Conservation (phyloP, 1,140 invertebrate species). For the Drosophila nikananu region DNA sequence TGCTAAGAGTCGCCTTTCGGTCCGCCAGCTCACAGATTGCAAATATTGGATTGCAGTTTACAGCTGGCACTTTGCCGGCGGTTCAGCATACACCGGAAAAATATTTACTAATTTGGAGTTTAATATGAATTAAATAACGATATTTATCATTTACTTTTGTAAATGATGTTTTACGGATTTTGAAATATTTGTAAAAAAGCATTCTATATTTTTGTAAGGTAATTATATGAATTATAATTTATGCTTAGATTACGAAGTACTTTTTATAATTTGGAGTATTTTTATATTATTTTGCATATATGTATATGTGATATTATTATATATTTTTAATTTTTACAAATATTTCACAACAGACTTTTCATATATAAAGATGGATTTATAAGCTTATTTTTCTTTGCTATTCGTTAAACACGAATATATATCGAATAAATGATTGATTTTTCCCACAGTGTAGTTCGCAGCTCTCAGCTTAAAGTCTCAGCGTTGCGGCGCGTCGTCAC, state of each 20-base stretch:
- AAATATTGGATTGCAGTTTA: slow-evolving; percentile 67
- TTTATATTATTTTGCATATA: no score
- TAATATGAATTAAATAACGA: background rate
- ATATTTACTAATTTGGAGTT: background rate
- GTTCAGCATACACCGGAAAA: slow-evolving; percentile 14
- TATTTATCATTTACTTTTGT: background rate
- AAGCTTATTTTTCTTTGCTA: no score
- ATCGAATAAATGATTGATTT: background rate
- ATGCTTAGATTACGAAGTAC: no score
- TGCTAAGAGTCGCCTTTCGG: slow-evolving; percentile 37
- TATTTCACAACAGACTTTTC: no score
- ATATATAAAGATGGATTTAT: no score
- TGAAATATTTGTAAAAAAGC: no score
- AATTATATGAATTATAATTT: no score
- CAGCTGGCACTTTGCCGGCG: slow-evolving; percentile 18
- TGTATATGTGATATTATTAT: no score
- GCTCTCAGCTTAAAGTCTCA: slow-evolving; percentile 17
- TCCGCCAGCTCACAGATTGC: slow-evolving; percentile 39
- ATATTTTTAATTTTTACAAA: no score
- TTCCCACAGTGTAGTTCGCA: slow-evolving; percentile 1
- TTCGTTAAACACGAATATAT: background rate
- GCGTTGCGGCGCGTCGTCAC: slow-evolving; percentile 40
- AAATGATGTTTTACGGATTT: background rate
- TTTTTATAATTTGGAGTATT: no score
- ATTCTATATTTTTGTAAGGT: no score